Evolutionary conservation across 2,113 vertebrate genomes (phyloP), one percentile per base, ranked within the genome.

Genomic region (Periophthalmodon schlosseri): DNA sequence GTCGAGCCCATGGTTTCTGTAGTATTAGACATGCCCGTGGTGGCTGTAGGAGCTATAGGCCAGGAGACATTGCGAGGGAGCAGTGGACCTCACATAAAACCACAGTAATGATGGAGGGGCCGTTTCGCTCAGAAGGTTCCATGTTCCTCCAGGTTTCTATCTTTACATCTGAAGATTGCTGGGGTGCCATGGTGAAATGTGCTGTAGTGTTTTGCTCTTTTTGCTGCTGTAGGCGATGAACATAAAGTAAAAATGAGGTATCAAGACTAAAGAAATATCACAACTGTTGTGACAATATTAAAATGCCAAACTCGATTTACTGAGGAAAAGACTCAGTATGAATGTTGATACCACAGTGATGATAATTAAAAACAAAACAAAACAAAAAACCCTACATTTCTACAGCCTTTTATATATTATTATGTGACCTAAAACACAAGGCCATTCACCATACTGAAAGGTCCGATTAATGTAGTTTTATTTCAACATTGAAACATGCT

Each of bases 1-100:
- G 18, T 76, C 47, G 4, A n/a, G 7, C n/a, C 20, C 52, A 52
- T 21, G 8, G 21, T 9, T 79, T 77, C 63, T 58, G 12, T 44
- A 69, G 24, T 13, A 34, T 47, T 36, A n/a, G n/a, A 63, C 13
- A 16, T 34, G 24, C 36, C 36, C 5, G 18, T 8, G 16, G 16
- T 64, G 61, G 18, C 7, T 64, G 28, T 16, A 3, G 28, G 5
- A 36, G 61, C 61, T 39, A 20, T 2, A 65, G 63, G 9, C 63
- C 24, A 63, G 21, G 23, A 60, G 5, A 60, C 57, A 13, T 9
- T 58, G 56, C 11, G 24, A 63, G 28, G 9, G 54, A 12, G 2
- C 1, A 12, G 57, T 15, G 23, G 23, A 60, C 60, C 39, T 34
- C 24, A 14, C 13, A 33, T 12, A 15, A 28, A n/a, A 13, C 58